Evolutionary conservation across 2,888 invertebrate genomes (phyloP).

Genomic region (Drosophila imparisetae): DNA sequence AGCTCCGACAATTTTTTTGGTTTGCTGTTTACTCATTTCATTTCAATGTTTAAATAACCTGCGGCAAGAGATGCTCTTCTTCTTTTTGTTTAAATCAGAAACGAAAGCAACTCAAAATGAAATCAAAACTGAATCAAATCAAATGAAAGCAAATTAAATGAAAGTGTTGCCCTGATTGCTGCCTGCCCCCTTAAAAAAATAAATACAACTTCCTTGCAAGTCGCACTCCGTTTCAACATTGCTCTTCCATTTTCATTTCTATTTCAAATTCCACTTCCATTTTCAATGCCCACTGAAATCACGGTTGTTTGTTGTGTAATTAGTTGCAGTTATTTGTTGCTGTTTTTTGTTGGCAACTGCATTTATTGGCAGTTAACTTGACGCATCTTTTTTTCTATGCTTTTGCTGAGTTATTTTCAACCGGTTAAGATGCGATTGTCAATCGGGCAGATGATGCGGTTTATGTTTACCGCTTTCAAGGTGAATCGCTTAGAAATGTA

Average conservation of each 20-base stretch:
- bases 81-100: constrained; percentile 30
- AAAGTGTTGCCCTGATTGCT: constrained; percentile 56
- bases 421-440: constrained; percentile 65
- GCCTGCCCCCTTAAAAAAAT: constrained; percentile 1
- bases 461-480: constrained; percentile 62
- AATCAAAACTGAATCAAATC: constrained; percentile 15
- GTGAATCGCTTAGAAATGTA: constrained; percentile 62
- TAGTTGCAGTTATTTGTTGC: constrained; percentile 27
- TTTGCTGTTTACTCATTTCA: background rate
- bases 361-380: constrained; percentile 21
- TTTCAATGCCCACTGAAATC: constrained; percentile 38
- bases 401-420: constrained; percentile 46
- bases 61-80: background rate
- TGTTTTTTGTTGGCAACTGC: constrained; percentile 20
- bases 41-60: constrained; percentile 18
- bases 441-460: constrained; percentile 25
- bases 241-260: constrained; percentile 7
- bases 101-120: constrained; percentile 57
- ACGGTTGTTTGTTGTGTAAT: constrained; percentile 51
- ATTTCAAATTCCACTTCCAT: constrained; percentile 21
- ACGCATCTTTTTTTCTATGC: constrained; percentile 34
- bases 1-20: background rate
- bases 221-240: constrained; percentile 4
- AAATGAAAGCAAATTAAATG: constrained; percentile 52
- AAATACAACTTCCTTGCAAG: constrained; percentile 30